These are phyloP conservation scores for Bactericera cockerelli DNA, from an alignment of 1,140 invertebrate species.

Conservation along the genomic window DNA sequence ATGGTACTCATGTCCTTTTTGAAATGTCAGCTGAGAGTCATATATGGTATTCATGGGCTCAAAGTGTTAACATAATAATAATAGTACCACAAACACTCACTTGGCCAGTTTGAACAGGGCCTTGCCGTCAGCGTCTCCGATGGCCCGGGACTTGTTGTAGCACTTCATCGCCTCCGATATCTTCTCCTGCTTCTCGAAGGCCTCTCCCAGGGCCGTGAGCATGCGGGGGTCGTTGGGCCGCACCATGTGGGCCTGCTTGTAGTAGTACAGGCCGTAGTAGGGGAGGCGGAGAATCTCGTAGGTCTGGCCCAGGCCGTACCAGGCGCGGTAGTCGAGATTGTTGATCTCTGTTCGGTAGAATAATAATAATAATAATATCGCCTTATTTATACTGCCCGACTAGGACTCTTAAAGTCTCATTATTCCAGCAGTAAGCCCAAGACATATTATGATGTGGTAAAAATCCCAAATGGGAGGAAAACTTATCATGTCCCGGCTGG, in stretches of 20 bases:
- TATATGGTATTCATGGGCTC: too few relatives aligned
- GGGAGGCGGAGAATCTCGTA: slow-evolving; percentile 97
- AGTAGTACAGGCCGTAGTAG: slow-evolving; percentile 91
- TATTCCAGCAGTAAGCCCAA: too few relatives aligned
- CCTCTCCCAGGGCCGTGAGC: slow-evolving; percentile 89
- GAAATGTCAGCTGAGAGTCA: too few relatives aligned
- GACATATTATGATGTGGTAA: too few relatives aligned
- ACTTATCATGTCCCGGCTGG: too few relatives aligned
- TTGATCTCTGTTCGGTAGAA: slow-evolving; percentile 94
- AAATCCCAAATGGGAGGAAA: too few relatives aligned
- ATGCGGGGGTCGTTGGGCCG: slow-evolving; percentile 93
- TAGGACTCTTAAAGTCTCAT: too few relatives aligned
- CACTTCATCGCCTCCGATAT: slow-evolving; percentile 89
- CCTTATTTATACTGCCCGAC: too few relatives aligned
- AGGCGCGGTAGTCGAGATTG: slow-evolving; percentile 82
- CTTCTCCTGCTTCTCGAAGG: slow-evolving; percentile 88
- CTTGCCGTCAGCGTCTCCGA: slow-evolving; percentile 92
- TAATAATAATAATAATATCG: too few relatives aligned
- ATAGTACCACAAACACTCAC: too few relatives aligned
- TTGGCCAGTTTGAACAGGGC: slow-evolving; percentile 88
- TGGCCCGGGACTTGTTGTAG: slow-evolving; percentile 88
- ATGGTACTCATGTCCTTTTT: too few relatives aligned
- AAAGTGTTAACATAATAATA: too few relatives aligned
- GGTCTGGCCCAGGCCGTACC: slow-evolving; percentile 96
- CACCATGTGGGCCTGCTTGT: slow-evolving; percentile 85